Percentiles rank a stretch among this genome's conserved stretches.
phyloP scores from a whole-genome alignment of 2,797 vertebrate genomes.

The Xiphorhynchus erythropygius region DNA sequence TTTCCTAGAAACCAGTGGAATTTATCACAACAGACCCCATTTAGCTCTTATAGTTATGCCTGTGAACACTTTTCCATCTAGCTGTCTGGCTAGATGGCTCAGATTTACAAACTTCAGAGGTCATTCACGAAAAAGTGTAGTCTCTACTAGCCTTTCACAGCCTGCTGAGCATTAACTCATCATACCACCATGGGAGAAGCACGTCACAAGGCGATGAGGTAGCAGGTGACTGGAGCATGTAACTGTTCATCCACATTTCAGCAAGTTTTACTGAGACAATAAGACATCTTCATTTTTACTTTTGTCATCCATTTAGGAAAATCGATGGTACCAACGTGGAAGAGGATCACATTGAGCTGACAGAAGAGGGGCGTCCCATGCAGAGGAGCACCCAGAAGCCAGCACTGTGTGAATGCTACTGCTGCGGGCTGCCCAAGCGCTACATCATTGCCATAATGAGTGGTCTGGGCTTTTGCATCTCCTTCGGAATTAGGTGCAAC shows the following conservation, averaged over 20 bases:
- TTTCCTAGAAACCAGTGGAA: background rate
- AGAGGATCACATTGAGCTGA: constrained; percentile 87
- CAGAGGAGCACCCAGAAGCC: constrained; percentile 22
- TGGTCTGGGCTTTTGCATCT: constrained; percentile 97
- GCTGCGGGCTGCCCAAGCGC: constrained; percentile 91
- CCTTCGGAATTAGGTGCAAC: constrained; percentile 97
- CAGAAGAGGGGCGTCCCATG: constrained; percentile 87
- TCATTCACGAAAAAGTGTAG: background rate
- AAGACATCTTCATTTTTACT: background rate
- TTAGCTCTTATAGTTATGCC: background rate
- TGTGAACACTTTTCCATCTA: background rate
- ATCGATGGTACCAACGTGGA: constrained; percentile 85
- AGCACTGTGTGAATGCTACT: constrained; percentile 82
- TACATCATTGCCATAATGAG: constrained; percentile 98
- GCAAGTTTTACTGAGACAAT: background rate
- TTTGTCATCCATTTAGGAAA: constrained; percentile 78
- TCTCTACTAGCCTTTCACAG: background rate
- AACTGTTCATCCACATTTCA: background rate
- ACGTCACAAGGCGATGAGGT: fast-evolving
- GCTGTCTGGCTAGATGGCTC: background rate
- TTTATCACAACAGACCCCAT: background rate
- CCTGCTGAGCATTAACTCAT: background rate
- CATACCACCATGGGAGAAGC: background rate
- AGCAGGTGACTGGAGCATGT: fast-evolving
- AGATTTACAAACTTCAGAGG: background rate